Base-by-base conservation (phyloP, 1,140 invertebrate species). In the Bombus balteatus region DNA sequence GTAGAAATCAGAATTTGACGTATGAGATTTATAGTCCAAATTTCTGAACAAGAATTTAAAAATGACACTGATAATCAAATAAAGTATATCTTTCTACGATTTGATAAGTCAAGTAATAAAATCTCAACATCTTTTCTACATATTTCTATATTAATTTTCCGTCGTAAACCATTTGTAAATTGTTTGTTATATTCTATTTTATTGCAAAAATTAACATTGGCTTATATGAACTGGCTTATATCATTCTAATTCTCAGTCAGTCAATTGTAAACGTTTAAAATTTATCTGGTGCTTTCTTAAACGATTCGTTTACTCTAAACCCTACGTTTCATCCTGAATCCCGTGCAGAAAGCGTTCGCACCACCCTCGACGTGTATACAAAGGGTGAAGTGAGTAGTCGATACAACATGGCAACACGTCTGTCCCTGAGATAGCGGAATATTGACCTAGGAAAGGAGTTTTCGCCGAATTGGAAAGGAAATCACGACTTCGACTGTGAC, bases 401-500 rank as follows among this genome's bases (percentile, higher is more conserved):
- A 81, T 66, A 82, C 53, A 34, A n/a, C 22, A 57, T 32, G 57
- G 39, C 37, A 53, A 75, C 34, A 12, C 28, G 74, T 18, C 37
- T 4, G 5, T 10, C 53, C 37, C 25, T 10, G 28, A 57, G 47
- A 41, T 43, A 81, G 59, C 47, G 37, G 68, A 72, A 66, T 81
- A 68, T 87, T 78, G 39, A 83, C 70, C 81, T 76, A 77, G 53
- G 41, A 32, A 53, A 32, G n/a, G 47, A 86, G 37, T 59, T 53
- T 66, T 62, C 57, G 62, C 32, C 74, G 78, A 87, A 84, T 87
- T 41, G 85, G 53, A 87, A 81, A 70, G 66, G 87, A 85, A 87
- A 66, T 81, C 89, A 87, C 78, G 81, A 59, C 68, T 53, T 32
- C 10, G 84, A 41, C 22, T 28, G 71, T 53, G 66, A 39, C 66